Evolutionary conservation across 2,113 vertebrate species (phyloP), one percentile per base, ranked within the genome.

Genomic region (Bubo scandiacus): DNA sequence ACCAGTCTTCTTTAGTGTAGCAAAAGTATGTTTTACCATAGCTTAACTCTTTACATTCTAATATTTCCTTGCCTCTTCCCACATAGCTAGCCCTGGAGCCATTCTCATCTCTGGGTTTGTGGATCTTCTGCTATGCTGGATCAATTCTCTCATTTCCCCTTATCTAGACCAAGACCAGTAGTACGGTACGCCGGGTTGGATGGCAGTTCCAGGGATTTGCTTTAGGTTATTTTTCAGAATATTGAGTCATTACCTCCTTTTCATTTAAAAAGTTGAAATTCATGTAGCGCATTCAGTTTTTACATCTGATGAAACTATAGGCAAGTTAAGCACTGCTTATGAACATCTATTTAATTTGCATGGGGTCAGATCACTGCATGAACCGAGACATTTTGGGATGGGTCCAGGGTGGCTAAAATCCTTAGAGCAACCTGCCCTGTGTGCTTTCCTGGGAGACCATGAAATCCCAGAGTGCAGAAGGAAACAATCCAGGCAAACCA

Each of bases 1-100:
- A 97, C 98, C 99, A 98, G 97, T 99, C 99, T 98, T 98, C 98
- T 99, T 98, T 98, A 98, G 98, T 98, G 98, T 97, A 97, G 98
- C 98, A 98, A 98, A 98, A 98, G 98, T 98, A 98, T 98, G 97
- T 98, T 98, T 98, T 99, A 98, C 98, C 97, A 98, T 98, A 97
- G 93, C 98, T 99, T 99, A 98, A 98, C 98, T 98, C 98, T 98
- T 98, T 98, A 97, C 97, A 94, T 97, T 97, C 98, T 98, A 89
- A 91, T 94, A 86, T 94, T 94, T 95, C 86, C 63, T 40, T n/a
- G 27, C 67, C 80, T 81, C 86, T 38, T 88, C 91, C 77, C 67
- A 27, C 86, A 73, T 19, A 82, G 96, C 91, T 75, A 91, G 91
- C 88, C 91, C 81, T 66, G 59, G 78, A 86, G 57, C 92, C 86